These are phyloP conservation scores for Bedellia somnulentella DNA, from an alignment of 2,888 invertebrate genomes.

Conservation along the genomic window DNA sequence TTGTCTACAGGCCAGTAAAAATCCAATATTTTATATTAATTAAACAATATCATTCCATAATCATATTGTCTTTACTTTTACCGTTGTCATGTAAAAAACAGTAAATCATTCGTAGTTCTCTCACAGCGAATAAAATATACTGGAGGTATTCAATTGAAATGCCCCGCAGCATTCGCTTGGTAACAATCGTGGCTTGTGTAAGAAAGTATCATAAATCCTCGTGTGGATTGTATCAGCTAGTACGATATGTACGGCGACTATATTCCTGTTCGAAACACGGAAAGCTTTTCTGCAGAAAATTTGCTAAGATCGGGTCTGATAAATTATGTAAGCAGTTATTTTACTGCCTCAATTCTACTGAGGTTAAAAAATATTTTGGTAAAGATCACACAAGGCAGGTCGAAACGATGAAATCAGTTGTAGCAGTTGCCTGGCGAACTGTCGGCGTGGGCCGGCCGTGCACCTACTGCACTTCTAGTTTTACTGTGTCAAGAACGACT, in stretches of 20 bases:
- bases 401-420: no score
- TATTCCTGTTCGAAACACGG: constrained; percentile 41
- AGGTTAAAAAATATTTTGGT: no score
- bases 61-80: no score
- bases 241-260: constrained; percentile 24
- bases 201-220: constrained; percentile 20
- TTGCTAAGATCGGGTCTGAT: not conserved
- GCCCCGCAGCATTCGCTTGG: constrained; percentile 1
- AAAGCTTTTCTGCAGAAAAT: constrained; percentile 25
- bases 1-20: no score
- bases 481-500: constrained; percentile 62
- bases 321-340: no score
- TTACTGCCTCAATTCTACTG: no score
- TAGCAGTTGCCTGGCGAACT: constrained; percentile 4
- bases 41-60: no score
- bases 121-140: no score
- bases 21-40: no score
- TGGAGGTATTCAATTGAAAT: constrained; percentile 3
- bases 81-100: no score
- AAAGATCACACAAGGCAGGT: no score
- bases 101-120: no score
- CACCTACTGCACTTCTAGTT: constrained; percentile 61
- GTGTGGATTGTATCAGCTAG: constrained; percentile 21
- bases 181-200: constrained; percentile 6
- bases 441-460: constrained; percentile 46